These are phyloP conservation scores for Stichodactyla mertensii DNA, from an alignment of 64 coral and sea anemone genomes.

Conservation along the genomic window DNA sequence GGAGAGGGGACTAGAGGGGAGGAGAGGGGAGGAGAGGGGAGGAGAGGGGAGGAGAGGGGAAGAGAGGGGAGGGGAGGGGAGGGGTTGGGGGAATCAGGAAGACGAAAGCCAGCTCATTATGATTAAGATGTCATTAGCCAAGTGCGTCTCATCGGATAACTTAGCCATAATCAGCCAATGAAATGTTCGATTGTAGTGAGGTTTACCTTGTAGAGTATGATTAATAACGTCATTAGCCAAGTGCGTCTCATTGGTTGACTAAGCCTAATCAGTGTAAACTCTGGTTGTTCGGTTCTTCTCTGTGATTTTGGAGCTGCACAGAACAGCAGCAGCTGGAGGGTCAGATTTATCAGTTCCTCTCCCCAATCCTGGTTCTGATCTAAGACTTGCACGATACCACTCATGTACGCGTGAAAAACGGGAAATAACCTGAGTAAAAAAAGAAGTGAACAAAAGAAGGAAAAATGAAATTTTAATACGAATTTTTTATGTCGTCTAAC, in stretches of 20 bases:
- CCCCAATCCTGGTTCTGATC: constrained; percentile 98
- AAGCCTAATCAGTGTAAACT: constrained; percentile 74
- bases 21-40: too few species aligned
- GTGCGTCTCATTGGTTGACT: constrained; percentile 56
- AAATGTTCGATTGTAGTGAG: background rate
- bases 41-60: too few species aligned
- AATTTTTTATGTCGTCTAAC: background rate
- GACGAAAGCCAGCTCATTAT: background rate
- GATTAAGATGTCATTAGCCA: constrained; percentile 87
- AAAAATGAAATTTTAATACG: background rate
- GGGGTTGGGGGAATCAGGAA: too few species aligned
- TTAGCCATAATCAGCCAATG: constrained; percentile 27
- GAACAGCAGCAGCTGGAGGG: constrained; percentile 84
- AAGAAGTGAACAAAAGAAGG: background rate
- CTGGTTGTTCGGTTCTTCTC: constrained; percentile 69
- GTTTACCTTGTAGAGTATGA: constrained; percentile 87
- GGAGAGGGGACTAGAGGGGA: too few species aligned
- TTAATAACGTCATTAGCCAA: constrained; percentile 81
- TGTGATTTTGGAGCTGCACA: constrained; percentile 86
- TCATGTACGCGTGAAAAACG: constrained; percentile 93
- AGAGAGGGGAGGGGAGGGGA: too few species aligned
- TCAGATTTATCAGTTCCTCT: constrained; percentile 73
- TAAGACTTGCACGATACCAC: constrained; percentile 88
- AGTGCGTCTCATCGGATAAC: constrained; percentile 54
- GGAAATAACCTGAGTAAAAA: constrained; percentile 62